A percentile compares a stretch with the other conserved stretches of the same genome.
These are phyloP conservation scores for Rhaphigaster nebulosa DNA, from an alignment of 2,888 invertebrate genomes.

Conservation along the genomic window DNA sequence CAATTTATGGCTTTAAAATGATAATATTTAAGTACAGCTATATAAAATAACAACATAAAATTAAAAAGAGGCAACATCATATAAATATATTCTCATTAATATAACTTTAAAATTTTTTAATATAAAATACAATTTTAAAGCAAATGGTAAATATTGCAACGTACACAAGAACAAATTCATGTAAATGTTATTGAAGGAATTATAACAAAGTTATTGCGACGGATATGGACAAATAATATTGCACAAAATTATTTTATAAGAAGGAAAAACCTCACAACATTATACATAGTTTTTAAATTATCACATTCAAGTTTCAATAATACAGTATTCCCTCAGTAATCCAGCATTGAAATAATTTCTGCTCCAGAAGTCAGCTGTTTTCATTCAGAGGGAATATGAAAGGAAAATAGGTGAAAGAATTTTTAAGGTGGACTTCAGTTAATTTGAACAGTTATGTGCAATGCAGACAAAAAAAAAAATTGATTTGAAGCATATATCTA, in stretches of 20 bases:
- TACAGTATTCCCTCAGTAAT: background rate
- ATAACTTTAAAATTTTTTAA: background rate
- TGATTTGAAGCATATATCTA: too few relatives aligned
- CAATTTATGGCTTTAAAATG: conserved; percentile 1
- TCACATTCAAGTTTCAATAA: background rate
- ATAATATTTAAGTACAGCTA: background rate
- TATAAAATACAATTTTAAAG: conserved; percentile 2
- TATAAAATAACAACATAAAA: background rate
- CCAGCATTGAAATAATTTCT: background rate
- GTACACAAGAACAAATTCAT: conserved; percentile 11
- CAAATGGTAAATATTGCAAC: conserved; percentile 39
- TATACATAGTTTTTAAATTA: background rate
- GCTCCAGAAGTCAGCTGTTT: background rate
- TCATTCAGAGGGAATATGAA: background rate
- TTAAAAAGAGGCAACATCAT: background rate
- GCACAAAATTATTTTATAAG: background rate
- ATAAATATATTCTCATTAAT: conserved; percentile 1
- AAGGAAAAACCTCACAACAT: background rate
- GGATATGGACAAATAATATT: background rate
- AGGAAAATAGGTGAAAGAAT: background rate
- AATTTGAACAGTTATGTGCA: too few relatives aligned
- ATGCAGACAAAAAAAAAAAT: too few relatives aligned
- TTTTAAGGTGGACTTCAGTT: too few relatives aligned
- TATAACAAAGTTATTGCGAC: background rate
- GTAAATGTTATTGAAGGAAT: background rate